Evolutionary conservation across 2,113 vertebrate species (phyloP), one percentile per base, ranked within the genome.

Genomic region (Prochilodus magdalenae): DNA sequence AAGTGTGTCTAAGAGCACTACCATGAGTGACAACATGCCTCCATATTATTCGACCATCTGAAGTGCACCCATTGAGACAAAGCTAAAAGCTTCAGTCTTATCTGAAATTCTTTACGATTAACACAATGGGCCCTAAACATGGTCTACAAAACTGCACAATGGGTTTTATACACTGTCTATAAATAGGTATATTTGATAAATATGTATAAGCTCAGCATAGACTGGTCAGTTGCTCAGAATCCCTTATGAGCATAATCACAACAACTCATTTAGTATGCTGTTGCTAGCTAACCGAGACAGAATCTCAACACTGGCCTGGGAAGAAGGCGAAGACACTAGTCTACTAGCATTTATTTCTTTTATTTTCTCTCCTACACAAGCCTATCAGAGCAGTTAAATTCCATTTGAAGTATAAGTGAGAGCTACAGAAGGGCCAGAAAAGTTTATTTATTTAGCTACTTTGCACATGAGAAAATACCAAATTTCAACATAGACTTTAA

Each of bases 1-100:
- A 86, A 83, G 80, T 65, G 57, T 60, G 72, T 83, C 47, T 49
- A 80, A 86, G 66, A 76, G 73, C 73, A 36, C 49, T 83, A 72
- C 5, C 40, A 44, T 1, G 4, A 7, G 65, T 44, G 8, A 72
- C 57, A 57, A 83, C 33, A 80, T 20, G 22, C 49, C 65, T 63
- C 47, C 71, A 75, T 47, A 51, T 66, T 80, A 55, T 74, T 70
- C 49, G 30, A 15, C 67, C n/a, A 76, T 36, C 66, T 66, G 57
- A n/a, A 49, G 29, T 51, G 49, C 74, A 44, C 40, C 63, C 74
- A 59, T 27, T 57, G 71, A 67, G 59, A 55, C 47, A 20, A 5
- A 16, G 59, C 73, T 73, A n/a, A 47, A 33, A 44, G 12, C 59
- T 76, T 67, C 53, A 72, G 67, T 73, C 36, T 81, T 77, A 77